A percentile compares a stretch with the other conserved stretches of the same genome.
Evolutionary conservation across 2,797 vertebrate species (phyloP).

Genomic region (Leptatherina wallacei): DNA sequence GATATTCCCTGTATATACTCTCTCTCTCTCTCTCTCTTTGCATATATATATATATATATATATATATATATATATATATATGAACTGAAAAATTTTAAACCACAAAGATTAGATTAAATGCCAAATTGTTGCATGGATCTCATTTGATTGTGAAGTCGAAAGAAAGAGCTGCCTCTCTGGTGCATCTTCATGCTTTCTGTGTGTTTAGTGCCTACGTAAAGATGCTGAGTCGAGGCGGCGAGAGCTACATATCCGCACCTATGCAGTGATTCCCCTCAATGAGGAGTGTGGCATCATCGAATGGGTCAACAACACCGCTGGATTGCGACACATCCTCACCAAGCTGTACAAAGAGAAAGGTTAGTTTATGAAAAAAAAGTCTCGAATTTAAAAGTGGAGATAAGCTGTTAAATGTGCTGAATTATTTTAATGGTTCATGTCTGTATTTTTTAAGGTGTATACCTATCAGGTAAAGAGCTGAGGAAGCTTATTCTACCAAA

Average conservation of each 20-base stretch:
- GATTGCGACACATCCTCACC: slow-evolving; percentile 94
- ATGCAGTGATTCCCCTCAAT: slow-evolving; percentile 96
- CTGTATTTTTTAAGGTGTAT: slow-evolving; percentile 82
- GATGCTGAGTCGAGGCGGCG: slow-evolving; percentile 96
- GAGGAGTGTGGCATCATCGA: slow-evolving; percentile 98
- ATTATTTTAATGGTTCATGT: neutral
- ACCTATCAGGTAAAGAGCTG: slow-evolving; percentile 93
- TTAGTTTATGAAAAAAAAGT: slow-evolving; percentile 54
- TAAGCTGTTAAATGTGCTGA: neutral
- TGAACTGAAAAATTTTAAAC: too few relatives aligned
- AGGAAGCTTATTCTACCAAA: slow-evolving; percentile 94
- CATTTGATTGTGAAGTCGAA: too few relatives aligned
- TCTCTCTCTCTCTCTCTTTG: too few relatives aligned
- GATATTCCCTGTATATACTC: too few relatives aligned
- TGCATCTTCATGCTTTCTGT: slow-evolving; percentile 57
- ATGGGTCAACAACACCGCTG: slow-evolving; percentile 97
- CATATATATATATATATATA: too few relatives aligned
- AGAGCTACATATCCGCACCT: slow-evolving; percentile 95
- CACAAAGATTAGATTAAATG: neutral
- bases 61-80: too few relatives aligned
- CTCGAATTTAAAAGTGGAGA: neutral
- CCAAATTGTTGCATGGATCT: neutral
- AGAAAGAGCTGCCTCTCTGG: neutral
- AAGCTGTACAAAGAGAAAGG: slow-evolving; percentile 98
- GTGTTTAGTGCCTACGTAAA: slow-evolving; percentile 91